Evolutionary conservation across 2,888 invertebrate species (phyloP), one percentile per base, ranked within the genome.

Genomic region (Drosophila sordidula): DNA sequence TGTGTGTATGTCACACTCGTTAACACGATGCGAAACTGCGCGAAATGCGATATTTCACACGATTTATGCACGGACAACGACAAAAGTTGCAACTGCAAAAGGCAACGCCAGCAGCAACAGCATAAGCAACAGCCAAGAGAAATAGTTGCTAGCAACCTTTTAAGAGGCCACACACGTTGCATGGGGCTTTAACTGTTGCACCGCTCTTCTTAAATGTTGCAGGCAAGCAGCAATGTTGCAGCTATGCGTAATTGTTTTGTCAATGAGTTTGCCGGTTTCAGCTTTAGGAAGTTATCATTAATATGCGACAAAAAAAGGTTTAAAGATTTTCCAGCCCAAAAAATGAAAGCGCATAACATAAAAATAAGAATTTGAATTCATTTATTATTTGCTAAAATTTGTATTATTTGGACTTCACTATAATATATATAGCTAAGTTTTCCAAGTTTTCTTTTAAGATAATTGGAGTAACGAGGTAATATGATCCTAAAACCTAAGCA

Each of bases 31-130:
- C 86, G 89, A 89, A 86, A 87, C 89, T 88, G 89, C 89, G 89
- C 87, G 91, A 90, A 91, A 91, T 92, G 92, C 87, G 91, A 91
- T 92, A 91, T 91, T 91, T 91, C 92, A 91, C 92, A 91, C 92
- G 91, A 91, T 91, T 92, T 91, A 91, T 91, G 91, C 87, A 90
- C 86, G 86, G 65, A 75, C 90, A 90, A 87, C 81, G 83, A 81
- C 82, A 75, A 87, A 80, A 87, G 74, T 65, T 80, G 87, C 83
- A 87, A 75, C 88, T 80, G 62, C 72, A 55, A 66, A 66, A 64
- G 68, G 41, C 63, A 79, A 74, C 78, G 66, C 61, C 70, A 80
- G 76, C 75, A 73, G 58, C 69, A 74, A 36, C 61, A 50, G 42
- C 29, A 29, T 29, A 29, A 9, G 29, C 75, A 73, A 65, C 69